Evolutionary conservation across 2,888 invertebrate genomes (phyloP).

Genomic region (Cerastis leucographa): DNA sequence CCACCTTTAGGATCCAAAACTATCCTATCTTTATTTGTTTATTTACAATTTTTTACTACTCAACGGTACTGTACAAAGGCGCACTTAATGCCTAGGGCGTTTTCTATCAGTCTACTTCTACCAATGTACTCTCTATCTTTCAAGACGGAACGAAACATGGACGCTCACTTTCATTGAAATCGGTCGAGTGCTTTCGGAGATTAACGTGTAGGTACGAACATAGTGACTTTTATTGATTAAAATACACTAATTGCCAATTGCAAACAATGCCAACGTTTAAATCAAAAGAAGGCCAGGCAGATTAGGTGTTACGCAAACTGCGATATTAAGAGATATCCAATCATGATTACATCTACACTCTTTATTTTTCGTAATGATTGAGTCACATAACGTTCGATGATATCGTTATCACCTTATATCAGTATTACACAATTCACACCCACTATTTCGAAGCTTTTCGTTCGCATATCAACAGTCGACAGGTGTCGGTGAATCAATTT

Average conservation of each 20-base stretch:
- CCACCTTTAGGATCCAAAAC: too few relatives aligned
- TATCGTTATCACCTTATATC: constrained; percentile 7
- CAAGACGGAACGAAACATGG: not conserved
- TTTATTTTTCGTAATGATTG: constrained; percentile 8
- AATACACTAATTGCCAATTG: not conserved
- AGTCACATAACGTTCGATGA: not conserved
- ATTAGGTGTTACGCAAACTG: not conserved
- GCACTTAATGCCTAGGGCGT: too few relatives aligned
- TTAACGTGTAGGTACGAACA: not conserved
- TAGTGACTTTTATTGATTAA: not conserved
- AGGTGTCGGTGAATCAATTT: not conserved
- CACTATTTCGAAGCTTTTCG: constrained; percentile 10
- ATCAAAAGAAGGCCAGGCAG: not conserved
- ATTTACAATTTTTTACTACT: too few relatives aligned
- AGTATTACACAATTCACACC: constrained; percentile 5
- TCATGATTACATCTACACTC: not conserved
- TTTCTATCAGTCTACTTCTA: too few relatives aligned
- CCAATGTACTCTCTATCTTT: not conserved
- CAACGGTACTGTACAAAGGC: too few relatives aligned
- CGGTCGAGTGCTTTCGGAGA: not conserved
- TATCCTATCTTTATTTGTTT: too few relatives aligned
- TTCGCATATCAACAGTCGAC: not conserved
- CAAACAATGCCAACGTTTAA: not conserved
- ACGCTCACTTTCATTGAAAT: not conserved
- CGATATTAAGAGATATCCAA: not conserved